phyloP scores from a whole-genome alignment of 1,140 invertebrate species.

The Araneus ventricosus region DNA sequence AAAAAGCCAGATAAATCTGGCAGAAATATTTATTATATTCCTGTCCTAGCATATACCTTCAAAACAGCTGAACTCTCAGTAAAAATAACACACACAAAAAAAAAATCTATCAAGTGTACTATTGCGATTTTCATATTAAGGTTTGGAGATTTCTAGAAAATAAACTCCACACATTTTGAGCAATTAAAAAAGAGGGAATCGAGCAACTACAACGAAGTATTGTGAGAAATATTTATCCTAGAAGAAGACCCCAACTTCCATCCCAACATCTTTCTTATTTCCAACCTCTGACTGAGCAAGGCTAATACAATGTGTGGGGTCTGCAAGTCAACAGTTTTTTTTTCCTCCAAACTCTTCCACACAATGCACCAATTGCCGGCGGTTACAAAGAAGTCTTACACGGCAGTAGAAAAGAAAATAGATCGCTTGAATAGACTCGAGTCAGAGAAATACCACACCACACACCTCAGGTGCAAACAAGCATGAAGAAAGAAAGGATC shows the following conservation, averaged over 20 bases:
- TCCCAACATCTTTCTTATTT: not conserved
- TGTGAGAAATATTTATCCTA: not conserved
- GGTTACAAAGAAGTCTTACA: not conserved
- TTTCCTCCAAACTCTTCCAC: not conserved
- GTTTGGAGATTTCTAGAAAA: not conserved
- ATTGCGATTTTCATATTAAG: not conserved
- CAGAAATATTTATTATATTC: too few species aligned
- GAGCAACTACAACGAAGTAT: not conserved
- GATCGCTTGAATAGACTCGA: not conserved
- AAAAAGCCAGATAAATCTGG: too few species aligned
- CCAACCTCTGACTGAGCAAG: not conserved
- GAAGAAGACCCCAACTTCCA: not conserved
- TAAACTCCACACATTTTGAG: not conserved
- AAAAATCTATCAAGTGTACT: too few species aligned
- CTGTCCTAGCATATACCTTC: too few species aligned
- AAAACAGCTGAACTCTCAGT: too few species aligned
- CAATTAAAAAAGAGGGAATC: not conserved
- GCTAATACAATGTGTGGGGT: not conserved
- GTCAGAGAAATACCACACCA: conserved; percentile 4
- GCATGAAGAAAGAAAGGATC: not conserved
- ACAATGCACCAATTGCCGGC: conserved; percentile 14
- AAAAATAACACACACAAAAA: too few species aligned
- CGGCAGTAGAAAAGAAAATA: conserved; percentile 19
- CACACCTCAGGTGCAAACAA: conserved; percentile 53
- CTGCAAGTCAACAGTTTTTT: not conserved